Evolutionary conservation across 2,797 vertebrate genomes (phyloP), one percentile per base, ranked within the genome.

Genomic region (Mastacembelus armatus): DNA sequence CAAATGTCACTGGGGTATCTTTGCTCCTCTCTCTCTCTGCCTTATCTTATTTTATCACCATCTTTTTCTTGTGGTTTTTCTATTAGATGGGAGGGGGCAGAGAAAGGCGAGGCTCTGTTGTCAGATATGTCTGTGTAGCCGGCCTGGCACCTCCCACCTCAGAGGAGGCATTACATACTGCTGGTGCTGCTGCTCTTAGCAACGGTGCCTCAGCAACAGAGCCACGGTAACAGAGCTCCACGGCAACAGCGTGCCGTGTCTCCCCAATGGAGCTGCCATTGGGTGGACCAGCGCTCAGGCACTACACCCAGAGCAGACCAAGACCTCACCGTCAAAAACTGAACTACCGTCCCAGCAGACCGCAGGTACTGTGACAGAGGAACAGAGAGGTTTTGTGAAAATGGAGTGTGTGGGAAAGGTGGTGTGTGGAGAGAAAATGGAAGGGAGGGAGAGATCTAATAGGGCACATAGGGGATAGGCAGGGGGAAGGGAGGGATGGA

Each of bases 191-290:
- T 74, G 89, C 89, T 91, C 92, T 91, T 93, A 93, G 92, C 92
- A 93, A 93, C 92, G 60, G 89, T 88, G 90, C 89, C 90, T 91
- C 89, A 58, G 91, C 91, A 92, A 92, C 88, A 91, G 88, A 92
- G 85, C 84, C 89, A 80, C 80, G 78, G 91, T 88, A 90, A 89
- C 88, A 89, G 80, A 91, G 88, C 86, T 86, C 90, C 91, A 90
- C 89, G 82, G 90, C 89, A 92, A 91, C 90, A 87, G 90, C 83
- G 91, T 89, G 91, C 91, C 86, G 92, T 92, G 92, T 91, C 90
- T 92, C 89, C 90, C 87, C 92, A 87, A 93, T 93, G 92, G 92
- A 93, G 89, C 91, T 93, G 88, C 92, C 92, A 83, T 91, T 92
- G 92, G 92, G 91, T 71, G 92, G 90, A 91, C 92, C 92, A 77